Base-by-base conservation (phyloP, 1,140 invertebrate species). In the Ceratina japonica region DNA sequence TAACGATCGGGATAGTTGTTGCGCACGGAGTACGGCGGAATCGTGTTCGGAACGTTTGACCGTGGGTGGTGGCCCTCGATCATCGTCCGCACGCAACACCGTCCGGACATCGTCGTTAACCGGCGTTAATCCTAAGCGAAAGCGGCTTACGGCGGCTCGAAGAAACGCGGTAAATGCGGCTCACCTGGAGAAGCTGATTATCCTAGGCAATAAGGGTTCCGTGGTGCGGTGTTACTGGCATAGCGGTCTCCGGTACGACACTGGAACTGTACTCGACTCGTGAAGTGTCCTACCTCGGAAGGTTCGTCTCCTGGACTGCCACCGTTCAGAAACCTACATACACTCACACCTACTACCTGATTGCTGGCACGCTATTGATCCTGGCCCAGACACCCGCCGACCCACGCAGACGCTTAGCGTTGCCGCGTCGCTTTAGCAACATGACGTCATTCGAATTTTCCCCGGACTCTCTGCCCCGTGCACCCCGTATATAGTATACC, bases 371-470 rank as follows among this genome's bases (percentile, higher is more conserved):
- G 89, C 90, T 92, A 92, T 92, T 92, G 91, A 92, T 92, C 91
- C 88, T 89, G 85, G 79, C 90, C 89, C 90, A 90, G 90, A 89
- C 90, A 89, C 86, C 88, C 89, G 84, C 88, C 87, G 88, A 89
- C 89, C 87, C 87, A 91, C 90, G 90, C 91, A 91, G 89, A 91
- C 90, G 89, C 90, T 90, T 88, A 87, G 84, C 89, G 88, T 89
- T 91, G 90, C 89, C 88, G 90, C 90, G 91, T 92, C 91, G 91
- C 91, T 92, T 91, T 92, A 92, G 91, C 90, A 92, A 92, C 91
- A 89, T 91, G 91, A 92, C 91, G 91, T 92, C 91, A 92, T 90
- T 88, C 86, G 22, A 44, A 44, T 44, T 3, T 18, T 31, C 54
- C 70, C 62, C 77, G 15, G 44, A 51, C 61, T 44, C 51, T 27